Conservation (phyloP, 2,113 vertebrate species). For the Tragelaphus buxtoni region DNA sequence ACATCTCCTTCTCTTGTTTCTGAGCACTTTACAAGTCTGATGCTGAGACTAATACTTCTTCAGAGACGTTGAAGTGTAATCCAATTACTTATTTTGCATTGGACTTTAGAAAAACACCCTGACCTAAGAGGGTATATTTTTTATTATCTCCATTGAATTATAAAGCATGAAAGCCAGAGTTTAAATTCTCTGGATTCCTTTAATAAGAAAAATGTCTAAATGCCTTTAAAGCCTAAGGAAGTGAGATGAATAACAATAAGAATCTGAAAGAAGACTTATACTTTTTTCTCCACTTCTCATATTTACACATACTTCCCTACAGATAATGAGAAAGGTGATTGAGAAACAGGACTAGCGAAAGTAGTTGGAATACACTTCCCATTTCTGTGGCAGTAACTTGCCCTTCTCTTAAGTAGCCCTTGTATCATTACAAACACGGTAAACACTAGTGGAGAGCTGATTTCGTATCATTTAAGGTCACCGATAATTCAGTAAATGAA, state of each 20-base stretch:
- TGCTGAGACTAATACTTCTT: neutral
- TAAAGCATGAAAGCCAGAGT: neutral
- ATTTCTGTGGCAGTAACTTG: neutral
- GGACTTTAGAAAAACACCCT: neutral
- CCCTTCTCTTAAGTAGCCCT: neutral
- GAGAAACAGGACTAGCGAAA: neutral
- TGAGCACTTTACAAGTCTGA: neutral
- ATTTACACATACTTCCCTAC: neutral
- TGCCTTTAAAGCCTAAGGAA: neutral
- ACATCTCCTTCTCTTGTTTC: neutral
- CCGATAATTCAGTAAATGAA: neutral
- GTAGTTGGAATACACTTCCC: neutral
- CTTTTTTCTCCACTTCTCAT: neutral
- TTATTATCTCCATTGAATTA: neutral
- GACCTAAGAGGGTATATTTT: neutral
- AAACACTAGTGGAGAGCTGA: neutral
- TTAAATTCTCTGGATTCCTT: neutral
- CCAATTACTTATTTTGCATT: neutral
- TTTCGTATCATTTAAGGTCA: neutral
- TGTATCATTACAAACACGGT: neutral
- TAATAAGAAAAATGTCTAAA: neutral
- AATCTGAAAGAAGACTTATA: neutral
- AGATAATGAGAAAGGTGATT: neutral
- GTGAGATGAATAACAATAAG: neutral
- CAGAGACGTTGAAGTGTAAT: neutral